Conservation (phyloP, 2,888 invertebrate genomes). For the Eilema depressum region DNA sequence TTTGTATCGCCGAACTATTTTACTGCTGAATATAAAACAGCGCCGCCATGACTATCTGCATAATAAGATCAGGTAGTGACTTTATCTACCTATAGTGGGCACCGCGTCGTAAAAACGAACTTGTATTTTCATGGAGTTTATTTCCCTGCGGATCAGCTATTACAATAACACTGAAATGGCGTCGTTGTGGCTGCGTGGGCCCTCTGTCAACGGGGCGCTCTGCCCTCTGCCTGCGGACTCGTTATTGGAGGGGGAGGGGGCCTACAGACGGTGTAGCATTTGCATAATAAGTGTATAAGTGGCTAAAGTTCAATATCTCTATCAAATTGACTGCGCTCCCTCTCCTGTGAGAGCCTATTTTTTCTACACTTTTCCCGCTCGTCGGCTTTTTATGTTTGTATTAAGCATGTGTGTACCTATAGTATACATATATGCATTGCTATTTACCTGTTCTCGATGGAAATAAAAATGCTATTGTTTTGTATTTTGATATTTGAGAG, state of each 20-base stretch:
- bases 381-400: neutral
- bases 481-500: no score
- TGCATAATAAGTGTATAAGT: slow-evolving; percentile 24
- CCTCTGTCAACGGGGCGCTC: neutral
- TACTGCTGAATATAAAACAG: slow-evolving; percentile 32
- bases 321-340: slow-evolving; percentile 7
- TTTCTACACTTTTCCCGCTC: slow-evolving; percentile 13
- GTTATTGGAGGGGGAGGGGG: slow-evolving; percentile 3
- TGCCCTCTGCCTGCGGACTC: neutral
- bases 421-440: neutral
- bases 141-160: slow-evolving; percentile 8
- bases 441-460: neutral
- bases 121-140: slow-evolving; percentile 11
- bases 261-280: slow-evolving; percentile 6
- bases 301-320: slow-evolving; percentile 17
- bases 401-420: no score
- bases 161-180: neutral
- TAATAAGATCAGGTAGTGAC: slow-evolving; percentile 36
- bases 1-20: slow-evolving; percentile 22
- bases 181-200: slow-evolving; percentile 11
- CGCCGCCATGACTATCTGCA: slow-evolving; percentile 28
- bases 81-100: slow-evolving; percentile 10
- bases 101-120: slow-evolving; percentile 16
- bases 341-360: neutral
- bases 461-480: neutral